These are phyloP conservation scores for Piscicola geometra DNA, from an alignment of 2,888 invertebrate species.

Conservation along the genomic window DNA sequence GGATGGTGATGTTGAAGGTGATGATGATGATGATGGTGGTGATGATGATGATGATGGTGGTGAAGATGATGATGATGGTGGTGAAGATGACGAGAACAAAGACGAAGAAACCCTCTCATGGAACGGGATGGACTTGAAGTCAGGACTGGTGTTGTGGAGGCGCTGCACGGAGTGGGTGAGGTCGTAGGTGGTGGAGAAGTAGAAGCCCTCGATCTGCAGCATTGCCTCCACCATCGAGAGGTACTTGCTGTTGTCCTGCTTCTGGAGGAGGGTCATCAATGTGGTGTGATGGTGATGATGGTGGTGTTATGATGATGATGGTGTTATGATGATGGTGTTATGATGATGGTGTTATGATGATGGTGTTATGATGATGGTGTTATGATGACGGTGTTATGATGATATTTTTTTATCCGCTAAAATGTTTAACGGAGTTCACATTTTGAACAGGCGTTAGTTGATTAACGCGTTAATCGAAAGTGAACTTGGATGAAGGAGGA, in stretches of 20 bases:
- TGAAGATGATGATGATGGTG: constrained; percentile 20
- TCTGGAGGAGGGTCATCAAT: too few relatives aligned
- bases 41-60: constrained; percentile 19
- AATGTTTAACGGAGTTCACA: background rate
- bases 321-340: too few relatives aligned
- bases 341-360: too few relatives aligned
- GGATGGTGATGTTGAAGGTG: constrained; percentile 11
- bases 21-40: constrained; percentile 17
- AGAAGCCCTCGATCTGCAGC: constrained; percentile 77
- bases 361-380: too few relatives aligned
- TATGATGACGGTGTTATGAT: too few relatives aligned
- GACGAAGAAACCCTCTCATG: constrained; percentile 54
- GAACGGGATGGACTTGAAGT: constrained; percentile 66
- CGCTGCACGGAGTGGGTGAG: constrained; percentile 85
- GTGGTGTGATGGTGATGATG: too few relatives aligned
- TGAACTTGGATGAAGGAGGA: too few relatives aligned
- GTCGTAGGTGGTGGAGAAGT: constrained; percentile 90
- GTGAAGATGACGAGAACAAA: background rate
- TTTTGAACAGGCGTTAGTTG: background rate
- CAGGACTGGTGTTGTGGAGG: constrained; percentile 70
- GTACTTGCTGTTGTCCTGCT: constrained; percentile 75
- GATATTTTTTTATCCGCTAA: constrained; percentile 10
- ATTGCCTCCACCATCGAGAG: constrained; percentile 77
- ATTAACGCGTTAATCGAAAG: background rate
- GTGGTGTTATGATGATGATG: too few relatives aligned